Conservation (phyloP, 2,888 invertebrate species). For the Scaptomyza polygonia region DNA sequence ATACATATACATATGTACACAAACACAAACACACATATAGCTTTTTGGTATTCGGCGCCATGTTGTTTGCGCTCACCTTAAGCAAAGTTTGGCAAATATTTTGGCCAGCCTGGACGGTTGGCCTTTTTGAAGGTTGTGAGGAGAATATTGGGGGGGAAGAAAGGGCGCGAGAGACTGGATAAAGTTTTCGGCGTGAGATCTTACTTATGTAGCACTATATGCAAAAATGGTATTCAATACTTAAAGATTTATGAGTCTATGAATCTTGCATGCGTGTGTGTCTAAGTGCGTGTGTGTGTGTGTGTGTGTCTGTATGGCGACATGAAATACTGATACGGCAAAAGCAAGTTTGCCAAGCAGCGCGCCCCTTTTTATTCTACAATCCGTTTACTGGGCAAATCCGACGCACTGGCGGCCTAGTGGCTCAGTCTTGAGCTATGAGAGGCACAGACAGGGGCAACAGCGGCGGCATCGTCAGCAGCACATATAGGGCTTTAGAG, state of each 20-base stretch:
- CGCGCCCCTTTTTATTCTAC: not conserved
- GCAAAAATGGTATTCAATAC: constrained; percentile 79
- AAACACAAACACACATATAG: constrained; percentile 37
- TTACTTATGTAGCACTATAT: constrained; percentile 61
- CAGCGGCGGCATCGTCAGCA: constrained; percentile 34
- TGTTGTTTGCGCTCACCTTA: constrained; percentile 77
- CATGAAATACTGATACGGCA: constrained; percentile 70
- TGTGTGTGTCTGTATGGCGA: constrained; percentile 41
- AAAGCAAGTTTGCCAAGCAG: constrained; percentile 12
- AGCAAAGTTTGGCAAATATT: constrained; percentile 71
- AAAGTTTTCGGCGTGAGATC: constrained; percentile 73
- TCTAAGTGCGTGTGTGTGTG: constrained; percentile 27
- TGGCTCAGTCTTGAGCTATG: constrained; percentile 25
- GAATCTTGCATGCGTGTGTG: constrained; percentile 66
- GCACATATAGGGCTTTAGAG: constrained; percentile 65
- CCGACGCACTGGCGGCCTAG: constrained; percentile 56
- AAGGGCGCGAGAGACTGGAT: constrained; percentile 40
- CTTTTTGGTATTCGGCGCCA: constrained; percentile 72
- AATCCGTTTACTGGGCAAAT: constrained; percentile 28
- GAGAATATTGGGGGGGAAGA: not conserved
- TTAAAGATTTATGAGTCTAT: constrained; percentile 79
- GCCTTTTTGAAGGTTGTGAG: constrained; percentile 5
- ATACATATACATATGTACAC: constrained; percentile 10
- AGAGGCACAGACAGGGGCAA: not conserved
- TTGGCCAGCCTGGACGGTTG: constrained; percentile 36